Percentiles rank a stretch among this genome's conserved stretches.
phyloP scores from a whole-genome alignment of 1,140 invertebrate species.

The Oncopeltus fasciatus region DNA sequence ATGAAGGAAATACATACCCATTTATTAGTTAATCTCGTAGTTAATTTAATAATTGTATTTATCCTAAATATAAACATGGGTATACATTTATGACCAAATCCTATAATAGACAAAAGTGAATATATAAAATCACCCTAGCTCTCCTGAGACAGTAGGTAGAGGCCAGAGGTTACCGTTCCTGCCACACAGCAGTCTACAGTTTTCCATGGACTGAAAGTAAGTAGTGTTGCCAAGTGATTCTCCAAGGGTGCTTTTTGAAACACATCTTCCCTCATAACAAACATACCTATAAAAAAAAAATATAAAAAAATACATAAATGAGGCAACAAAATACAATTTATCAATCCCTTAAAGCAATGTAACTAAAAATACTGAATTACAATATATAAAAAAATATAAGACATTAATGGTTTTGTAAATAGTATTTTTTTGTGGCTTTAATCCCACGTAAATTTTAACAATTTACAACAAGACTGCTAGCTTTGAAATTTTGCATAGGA shows the following conservation, averaged over 20 bases:
- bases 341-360: background rate
- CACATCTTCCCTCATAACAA: conserved; percentile 18
- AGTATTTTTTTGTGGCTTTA: too few species aligned
- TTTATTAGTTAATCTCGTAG: too few species aligned
- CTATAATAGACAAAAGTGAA: too few species aligned
- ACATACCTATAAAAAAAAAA: conserved; percentile 28
- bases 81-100: too few species aligned
- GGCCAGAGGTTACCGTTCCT: conserved; percentile 54
- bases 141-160: conserved; percentile 36
- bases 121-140: conserved; percentile 8
- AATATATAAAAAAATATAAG: background rate
- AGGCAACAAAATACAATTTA: background rate
- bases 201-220: conserved; percentile 25
- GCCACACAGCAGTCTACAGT: conserved; percentile 51
- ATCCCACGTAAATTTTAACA: background rate
- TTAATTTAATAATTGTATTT: too few species aligned
- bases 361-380: background rate
- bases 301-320: conserved; percentile 27
- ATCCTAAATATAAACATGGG: too few species aligned
- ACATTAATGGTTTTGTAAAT: background rate
- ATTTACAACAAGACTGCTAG: background rate
- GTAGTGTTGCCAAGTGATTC: conserved; percentile 6
- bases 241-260: background rate
- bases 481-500: too few species aligned
- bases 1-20: too few species aligned